These are phyloP conservation scores for Riptortus pedestris DNA, from an alignment of 1,140 invertebrate species.

Conservation along the genomic window DNA sequence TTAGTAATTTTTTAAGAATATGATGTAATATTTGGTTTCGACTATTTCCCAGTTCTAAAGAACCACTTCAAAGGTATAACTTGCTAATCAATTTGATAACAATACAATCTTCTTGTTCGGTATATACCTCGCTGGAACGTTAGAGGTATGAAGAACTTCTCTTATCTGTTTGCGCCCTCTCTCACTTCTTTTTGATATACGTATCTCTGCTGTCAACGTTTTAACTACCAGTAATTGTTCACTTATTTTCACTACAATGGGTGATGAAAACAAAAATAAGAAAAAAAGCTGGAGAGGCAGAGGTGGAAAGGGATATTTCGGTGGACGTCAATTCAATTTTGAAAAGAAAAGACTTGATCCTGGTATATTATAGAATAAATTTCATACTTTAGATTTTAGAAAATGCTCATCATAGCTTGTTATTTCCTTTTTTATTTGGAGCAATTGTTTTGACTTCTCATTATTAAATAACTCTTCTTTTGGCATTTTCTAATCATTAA, in stretches of 20 bases:
- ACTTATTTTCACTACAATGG: not conserved
- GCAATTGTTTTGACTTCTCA: not conserved
- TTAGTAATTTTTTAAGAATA: too few relatives aligned
- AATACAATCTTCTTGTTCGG: too few relatives aligned
- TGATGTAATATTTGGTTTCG: too few relatives aligned
- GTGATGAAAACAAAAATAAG: not conserved
- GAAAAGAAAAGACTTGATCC: conserved; percentile 4
- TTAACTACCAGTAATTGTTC: too few relatives aligned
- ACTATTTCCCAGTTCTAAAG: too few relatives aligned
- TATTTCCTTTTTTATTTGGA: not conserved
- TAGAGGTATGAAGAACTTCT: too few relatives aligned
- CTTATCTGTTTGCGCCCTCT: too few relatives aligned
- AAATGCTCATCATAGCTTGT: not conserved
- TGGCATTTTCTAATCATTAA: not conserved
- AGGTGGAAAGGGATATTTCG: not conserved
- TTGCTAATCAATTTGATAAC: too few relatives aligned
- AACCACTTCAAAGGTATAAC: too few relatives aligned
- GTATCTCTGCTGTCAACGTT: too few relatives aligned
- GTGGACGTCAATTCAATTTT: not conserved
- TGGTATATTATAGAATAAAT: not conserved
- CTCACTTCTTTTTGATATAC: too few relatives aligned
- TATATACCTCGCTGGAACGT: too few relatives aligned
- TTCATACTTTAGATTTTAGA: not conserved
- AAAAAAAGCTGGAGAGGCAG: not conserved
- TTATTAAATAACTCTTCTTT: not conserved